Evolutionary conservation across 1,140 invertebrate genomes (phyloP), one percentile per base, ranked within the genome.

Genomic region (Platyscapa corneri): DNA sequence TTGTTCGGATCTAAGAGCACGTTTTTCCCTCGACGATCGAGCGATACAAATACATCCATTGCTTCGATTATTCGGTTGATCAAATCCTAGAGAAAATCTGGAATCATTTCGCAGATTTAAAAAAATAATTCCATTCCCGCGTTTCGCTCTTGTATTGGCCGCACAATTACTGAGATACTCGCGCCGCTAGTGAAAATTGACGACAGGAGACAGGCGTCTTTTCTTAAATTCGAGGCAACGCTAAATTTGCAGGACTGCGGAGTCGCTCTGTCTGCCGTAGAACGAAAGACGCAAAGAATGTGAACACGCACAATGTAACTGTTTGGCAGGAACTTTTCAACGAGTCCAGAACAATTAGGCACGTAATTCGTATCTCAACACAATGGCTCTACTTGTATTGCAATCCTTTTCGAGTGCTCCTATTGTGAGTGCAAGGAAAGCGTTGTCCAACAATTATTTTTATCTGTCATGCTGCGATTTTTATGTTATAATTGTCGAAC

Each of bases 21-120:
- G n/a, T n/a, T n/a, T n/a, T n/a, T n/a, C n/a, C n/a, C n/a, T n/a
- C n/a, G n/a, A n/a, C n/a, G n/a, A n/a, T n/a, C n/a, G n/a, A n/a
- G n/a, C n/a, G n/a, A n/a, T n/a, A n/a, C n/a, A n/a, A n/a, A n/a
- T 34, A 49, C n/a, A 30, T 60, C 46, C 6, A 78, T 78, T 34
- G 46, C 76, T 20, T 39, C 30, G 53, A 53, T 42, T 3, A 67
- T 80, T 37, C 53, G 46, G 56, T 37, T 80, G 60, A 60, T 80
- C 7, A 67, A 53, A 46, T 75, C 75, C 42, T 7, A 46, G 12
- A 34, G 34, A 75, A 65, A 7, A 32, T 53, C 14, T 64, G 70
- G 70, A 75, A 83, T n/a, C 53, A 56, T 83, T 3, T 18, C 32
- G 20, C 1, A 39, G 32, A 14, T 67, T 80, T 67, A 32, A 42